Conservation (phyloP, 2,797 vertebrate genomes). For the Rhynchonycteris naso region DNA sequence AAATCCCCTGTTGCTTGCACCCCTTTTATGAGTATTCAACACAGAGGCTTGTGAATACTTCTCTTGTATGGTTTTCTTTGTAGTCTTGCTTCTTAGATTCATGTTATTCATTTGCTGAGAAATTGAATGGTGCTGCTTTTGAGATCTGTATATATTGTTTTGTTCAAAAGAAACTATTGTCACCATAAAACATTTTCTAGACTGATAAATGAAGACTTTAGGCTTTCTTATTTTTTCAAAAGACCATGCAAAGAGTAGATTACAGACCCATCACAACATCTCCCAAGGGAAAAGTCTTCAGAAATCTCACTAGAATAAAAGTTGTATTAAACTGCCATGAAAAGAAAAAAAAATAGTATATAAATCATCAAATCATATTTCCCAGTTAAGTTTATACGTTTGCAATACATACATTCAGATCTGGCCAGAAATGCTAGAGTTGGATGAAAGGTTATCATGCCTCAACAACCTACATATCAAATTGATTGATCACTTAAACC, state of each 20-base stretch:
- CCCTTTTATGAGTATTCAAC: background rate
- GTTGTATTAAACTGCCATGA: background rate
- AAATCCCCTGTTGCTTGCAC: background rate
- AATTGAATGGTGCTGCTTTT: background rate
- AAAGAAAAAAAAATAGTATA: background rate
- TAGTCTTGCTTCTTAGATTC: background rate
- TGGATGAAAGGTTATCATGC: constrained; percentile 4
- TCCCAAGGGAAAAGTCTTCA: background rate
- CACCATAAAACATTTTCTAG: background rate
- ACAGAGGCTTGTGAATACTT: background rate
- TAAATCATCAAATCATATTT: constrained; percentile 40
- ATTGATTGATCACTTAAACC: constrained; percentile 68
- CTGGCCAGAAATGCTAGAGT: background rate
- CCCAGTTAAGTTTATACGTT: background rate
- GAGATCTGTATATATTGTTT: background rate
- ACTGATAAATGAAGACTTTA: background rate
- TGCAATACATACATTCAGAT: background rate
- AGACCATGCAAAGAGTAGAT: background rate
- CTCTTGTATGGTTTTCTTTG: background rate
- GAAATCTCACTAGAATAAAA: background rate
- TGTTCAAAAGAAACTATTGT: background rate
- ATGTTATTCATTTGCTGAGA: background rate
- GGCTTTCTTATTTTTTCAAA: background rate
- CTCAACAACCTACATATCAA: constrained; percentile 54
- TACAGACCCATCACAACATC: background rate